Conservation (phyloP, 1,140 invertebrate genomes). For the Metaphire vulgaris region DNA sequence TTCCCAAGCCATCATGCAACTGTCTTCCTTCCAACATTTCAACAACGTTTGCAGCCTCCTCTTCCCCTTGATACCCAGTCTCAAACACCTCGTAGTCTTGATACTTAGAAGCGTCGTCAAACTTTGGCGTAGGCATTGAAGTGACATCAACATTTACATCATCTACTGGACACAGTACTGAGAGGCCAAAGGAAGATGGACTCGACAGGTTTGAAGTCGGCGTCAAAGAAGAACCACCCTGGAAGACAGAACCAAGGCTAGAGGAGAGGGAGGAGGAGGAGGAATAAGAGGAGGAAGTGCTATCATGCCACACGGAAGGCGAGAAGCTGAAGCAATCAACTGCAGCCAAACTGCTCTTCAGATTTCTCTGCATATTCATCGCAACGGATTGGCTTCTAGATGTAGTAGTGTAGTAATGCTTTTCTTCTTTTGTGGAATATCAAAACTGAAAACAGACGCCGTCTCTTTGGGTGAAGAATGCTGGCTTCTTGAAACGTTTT, state of each 20-base stretch:
- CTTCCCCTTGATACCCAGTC: background rate
- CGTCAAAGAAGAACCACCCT: background rate
- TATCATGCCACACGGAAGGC: no score
- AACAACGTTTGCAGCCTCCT: background rate
- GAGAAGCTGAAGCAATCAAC: no score
- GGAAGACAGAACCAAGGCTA: background rate
- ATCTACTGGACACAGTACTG: background rate
- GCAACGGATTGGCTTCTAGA: background rate
- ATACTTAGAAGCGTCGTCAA: background rate
- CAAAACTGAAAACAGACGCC: background rate
- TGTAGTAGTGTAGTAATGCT: background rate
- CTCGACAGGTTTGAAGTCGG: background rate
- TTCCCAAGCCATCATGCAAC: background rate
- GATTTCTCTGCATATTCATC: background rate
- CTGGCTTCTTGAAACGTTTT: background rate
- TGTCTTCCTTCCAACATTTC: background rate
- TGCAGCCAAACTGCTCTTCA: background rate
- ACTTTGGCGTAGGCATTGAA: background rate
- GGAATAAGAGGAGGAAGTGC: background rate
- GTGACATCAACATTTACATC: background rate
- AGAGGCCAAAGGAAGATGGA: background rate
- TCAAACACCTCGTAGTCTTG: no score
- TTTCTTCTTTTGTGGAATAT: background rate
- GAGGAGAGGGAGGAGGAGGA: background rate
- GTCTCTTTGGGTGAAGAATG: background rate